A percentile compares a stretch with the other conserved stretches of the same genome.
Conservation (phyloP, 2,113 vertebrate genomes). For the Thalassoma bifasciatum region DNA sequence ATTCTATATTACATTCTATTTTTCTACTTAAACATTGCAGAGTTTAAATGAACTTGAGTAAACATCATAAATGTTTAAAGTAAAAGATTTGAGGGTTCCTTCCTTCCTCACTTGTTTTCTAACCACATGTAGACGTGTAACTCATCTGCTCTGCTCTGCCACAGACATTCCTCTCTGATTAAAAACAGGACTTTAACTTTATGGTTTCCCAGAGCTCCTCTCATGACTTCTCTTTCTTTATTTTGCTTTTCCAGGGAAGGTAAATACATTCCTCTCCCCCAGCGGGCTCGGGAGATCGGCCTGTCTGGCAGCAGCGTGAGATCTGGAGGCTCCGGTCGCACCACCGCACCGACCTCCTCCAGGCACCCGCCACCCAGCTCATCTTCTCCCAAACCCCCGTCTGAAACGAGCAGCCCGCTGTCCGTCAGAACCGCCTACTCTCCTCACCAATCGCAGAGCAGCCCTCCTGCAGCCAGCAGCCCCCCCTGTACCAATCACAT, state of each 20-base stretch:
- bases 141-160: background rate
- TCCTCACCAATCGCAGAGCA: slow-evolving; percentile 83
- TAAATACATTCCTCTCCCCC: slow-evolving; percentile 87
- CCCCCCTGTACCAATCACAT: slow-evolving; percentile 61
- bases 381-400: slow-evolving; percentile 53
- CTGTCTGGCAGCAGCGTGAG: slow-evolving; percentile 39
- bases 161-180: background rate
- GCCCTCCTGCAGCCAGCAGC: slow-evolving; percentile 57
- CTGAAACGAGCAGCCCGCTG: slow-evolving; percentile 74
- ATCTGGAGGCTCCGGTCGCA: slow-evolving; percentile 72
- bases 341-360: slow-evolving; percentile 43
- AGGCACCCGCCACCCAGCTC: slow-evolving; percentile 54
- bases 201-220: background rate
- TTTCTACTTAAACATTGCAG: too few relatives aligned
- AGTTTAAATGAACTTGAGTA: too few relatives aligned
- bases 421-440: slow-evolving; percentile 66
- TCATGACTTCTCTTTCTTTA: background rate
- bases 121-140: too few relatives aligned
- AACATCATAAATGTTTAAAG: too few relatives aligned
- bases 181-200: background rate
- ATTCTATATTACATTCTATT: too few relatives aligned
- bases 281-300: slow-evolving; percentile 83
- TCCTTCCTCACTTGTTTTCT: too few relatives aligned
- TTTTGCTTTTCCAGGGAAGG: slow-evolving; percentile 80
- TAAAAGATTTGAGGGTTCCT: background rate